These are phyloP conservation scores for Columba livia DNA, from an alignment of 2,113 vertebrate genomes.

Conservation along the genomic window DNA sequence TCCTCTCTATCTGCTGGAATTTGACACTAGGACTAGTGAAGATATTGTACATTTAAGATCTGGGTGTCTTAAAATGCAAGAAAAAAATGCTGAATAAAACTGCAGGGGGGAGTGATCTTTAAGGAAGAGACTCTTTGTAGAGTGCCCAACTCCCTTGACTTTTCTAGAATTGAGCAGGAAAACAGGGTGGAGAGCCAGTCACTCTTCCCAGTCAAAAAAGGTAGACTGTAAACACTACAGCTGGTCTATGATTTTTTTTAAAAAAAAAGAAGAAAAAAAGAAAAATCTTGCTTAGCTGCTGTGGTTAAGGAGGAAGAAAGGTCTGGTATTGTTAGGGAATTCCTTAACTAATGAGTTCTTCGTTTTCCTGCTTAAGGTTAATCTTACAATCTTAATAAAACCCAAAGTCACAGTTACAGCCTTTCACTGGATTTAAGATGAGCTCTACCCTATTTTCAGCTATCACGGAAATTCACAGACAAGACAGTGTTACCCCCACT, in stretches of 20 bases:
- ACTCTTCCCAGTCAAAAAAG: background rate
- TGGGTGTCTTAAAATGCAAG: background rate
- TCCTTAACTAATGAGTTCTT: background rate
- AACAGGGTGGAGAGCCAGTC: background rate
- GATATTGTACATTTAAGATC: background rate
- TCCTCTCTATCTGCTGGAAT: background rate
- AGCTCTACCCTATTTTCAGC: background rate
- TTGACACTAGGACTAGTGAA: background rate
- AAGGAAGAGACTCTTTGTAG: background rate
- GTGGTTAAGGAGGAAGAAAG: background rate
- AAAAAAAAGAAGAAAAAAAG: background rate
- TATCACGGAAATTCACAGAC: background rate
- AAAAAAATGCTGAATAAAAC: background rate
- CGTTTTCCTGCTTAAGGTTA: background rate
- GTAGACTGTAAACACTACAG: background rate
- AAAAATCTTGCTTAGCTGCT: background rate
- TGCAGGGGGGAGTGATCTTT: background rate
- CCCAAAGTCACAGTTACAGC: background rate
- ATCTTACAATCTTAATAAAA: background rate
- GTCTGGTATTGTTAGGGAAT: background rate
- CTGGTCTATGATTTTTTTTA: background rate
- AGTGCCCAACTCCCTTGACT: background rate
- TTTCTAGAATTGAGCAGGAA: background rate
- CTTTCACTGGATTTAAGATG: background rate
- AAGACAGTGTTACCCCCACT: background rate